These are phyloP conservation scores for Andinoacara biseriatus DNA, from an alignment of 2,113 vertebrate species.

Conservation along the genomic window DNA sequence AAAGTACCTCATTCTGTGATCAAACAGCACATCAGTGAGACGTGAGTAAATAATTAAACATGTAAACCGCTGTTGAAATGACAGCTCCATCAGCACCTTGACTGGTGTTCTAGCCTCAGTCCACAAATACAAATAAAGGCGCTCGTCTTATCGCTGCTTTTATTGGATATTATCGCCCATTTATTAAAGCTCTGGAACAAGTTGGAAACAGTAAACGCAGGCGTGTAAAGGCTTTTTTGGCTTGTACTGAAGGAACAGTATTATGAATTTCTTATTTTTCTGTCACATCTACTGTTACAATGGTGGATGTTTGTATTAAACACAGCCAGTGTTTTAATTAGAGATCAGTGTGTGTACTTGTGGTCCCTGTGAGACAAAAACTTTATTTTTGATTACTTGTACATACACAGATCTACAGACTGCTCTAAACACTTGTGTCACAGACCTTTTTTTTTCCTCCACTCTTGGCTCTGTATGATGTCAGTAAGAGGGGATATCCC, in stretches of 20 bases:
- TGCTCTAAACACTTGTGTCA: not conserved
- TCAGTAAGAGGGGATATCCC: not conserved
- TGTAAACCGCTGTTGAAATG: not conserved
- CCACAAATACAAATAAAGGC: slow-evolving; percentile 4
- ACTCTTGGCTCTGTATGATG: not conserved
- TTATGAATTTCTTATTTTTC: not conserved
- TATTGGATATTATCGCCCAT: not conserved
- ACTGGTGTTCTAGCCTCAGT: not conserved
- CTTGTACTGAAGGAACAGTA: slow-evolving; percentile 11
- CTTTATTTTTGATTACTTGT: not conserved
- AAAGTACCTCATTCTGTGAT: not conserved
- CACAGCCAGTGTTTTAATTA: not conserved
- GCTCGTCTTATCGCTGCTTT: slow-evolving; percentile 12
- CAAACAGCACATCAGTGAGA: slow-evolving; percentile 7
- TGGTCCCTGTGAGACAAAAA: not conserved
- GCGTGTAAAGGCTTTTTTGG: slow-evolving; percentile 15
- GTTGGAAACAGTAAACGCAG: not conserved
- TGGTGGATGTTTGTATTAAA: not conserved
- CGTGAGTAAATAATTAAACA: slow-evolving; percentile 23
- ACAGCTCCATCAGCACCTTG: slow-evolving; percentile 1
- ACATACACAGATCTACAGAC: not conserved
- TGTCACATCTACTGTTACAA: not conserved
- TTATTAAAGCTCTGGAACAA: slow-evolving; percentile 11
- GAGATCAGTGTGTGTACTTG: too few relatives aligned
- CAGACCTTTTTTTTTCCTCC: not conserved